Evolutionary conservation across 92 coral and sea anemone species (phyloP).

Genomic region (Porites lobata): DNA sequence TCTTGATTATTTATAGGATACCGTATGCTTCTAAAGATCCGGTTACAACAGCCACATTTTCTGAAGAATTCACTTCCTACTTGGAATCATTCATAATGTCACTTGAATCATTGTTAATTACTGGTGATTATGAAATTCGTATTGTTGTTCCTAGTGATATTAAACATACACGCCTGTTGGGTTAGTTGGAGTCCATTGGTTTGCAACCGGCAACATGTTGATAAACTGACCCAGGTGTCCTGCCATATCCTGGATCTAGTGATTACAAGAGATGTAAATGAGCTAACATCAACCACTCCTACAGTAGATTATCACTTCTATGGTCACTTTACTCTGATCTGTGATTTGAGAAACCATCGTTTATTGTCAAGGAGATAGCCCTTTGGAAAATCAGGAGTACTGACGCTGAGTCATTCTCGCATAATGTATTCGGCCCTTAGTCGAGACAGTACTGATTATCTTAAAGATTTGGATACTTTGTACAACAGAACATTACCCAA

Average conservation of each 20-base stretch:
- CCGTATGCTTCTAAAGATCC: constrained; percentile 29
- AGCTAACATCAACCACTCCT: neutral
- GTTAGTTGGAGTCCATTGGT: constrained; percentile 14
- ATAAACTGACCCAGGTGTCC: neutral
- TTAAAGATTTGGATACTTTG: constrained; percentile 29
- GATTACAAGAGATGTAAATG: neutral
- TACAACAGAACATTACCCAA: constrained; percentile 42
- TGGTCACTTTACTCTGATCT: no score
- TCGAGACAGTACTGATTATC: neutral
- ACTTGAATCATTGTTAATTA: no score
- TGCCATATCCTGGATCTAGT: neutral
- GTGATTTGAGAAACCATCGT: neutral
- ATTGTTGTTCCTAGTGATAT: no score
- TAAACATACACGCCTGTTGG: constrained; percentile 1
- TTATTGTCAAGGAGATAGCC: neutral
- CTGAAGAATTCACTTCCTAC: neutral
- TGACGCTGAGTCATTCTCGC: neutral
- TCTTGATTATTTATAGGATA: constrained; percentile 46
- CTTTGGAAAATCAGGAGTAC: neutral
- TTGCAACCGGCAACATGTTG: constrained; percentile 11
- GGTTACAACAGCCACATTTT: neutral
- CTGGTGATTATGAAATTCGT: no score
- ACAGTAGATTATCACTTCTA: no score
- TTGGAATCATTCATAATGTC: neutral
- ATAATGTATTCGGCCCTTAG: neutral